Evolutionary conservation across 2,888 invertebrate species (phyloP).

Genomic region (Drosophila ezoana): DNA sequence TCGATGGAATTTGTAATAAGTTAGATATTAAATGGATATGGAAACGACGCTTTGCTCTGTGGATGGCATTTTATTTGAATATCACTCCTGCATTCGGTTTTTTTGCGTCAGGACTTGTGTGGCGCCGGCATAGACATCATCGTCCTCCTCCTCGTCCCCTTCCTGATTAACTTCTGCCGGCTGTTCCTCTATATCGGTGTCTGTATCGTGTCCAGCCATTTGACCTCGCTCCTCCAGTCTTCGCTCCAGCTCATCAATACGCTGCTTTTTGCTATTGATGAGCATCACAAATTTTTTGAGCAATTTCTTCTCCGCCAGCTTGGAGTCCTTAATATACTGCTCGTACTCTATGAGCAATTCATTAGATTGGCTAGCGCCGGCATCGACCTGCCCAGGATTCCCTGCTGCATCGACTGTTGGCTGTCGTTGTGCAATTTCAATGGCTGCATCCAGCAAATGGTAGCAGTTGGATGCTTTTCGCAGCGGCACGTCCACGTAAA

Average conservation of each 20-base stretch:
- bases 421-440: constrained; percentile 46
- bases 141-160: constrained; percentile 8
- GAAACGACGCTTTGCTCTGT: neutral
- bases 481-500: constrained; percentile 67
- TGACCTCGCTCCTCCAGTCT: constrained; percentile 21
- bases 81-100: constrained; percentile 7
- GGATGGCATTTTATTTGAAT: neutral
- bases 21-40: too few relatives aligned
- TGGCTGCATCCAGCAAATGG: constrained; percentile 59
- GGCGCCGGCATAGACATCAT: constrained; percentile 28
- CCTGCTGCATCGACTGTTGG: neutral
- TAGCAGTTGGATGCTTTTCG: constrained; percentile 38
- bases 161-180: neutral
- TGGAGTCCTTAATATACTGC: constrained; percentile 59
- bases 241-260: constrained; percentile 71
- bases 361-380: constrained; percentile 15
- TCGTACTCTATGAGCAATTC: constrained; percentile 57
- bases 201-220: constrained; percentile 9
- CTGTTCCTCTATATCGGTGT: constrained; percentile 18
- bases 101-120: constrained; percentile 50
- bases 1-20: neutral
- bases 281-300: constrained; percentile 73
- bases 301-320: constrained; percentile 55
- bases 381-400: neutral
- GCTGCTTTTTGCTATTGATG: constrained; percentile 77